These are phyloP conservation scores for Liparis tanakae DNA, from an alignment of 2,797 vertebrate species.

Conservation along the genomic window DNA sequence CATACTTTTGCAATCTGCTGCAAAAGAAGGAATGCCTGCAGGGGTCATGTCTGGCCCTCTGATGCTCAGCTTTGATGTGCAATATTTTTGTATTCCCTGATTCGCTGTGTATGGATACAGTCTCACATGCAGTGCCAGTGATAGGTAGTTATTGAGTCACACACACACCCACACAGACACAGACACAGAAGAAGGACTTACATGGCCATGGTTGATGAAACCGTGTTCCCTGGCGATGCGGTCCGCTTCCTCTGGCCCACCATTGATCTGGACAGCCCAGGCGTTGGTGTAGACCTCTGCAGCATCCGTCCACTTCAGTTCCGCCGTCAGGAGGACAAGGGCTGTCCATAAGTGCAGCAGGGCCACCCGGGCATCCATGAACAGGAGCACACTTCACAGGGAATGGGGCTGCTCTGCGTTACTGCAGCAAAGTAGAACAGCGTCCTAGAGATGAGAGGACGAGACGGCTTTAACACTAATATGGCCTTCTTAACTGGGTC, in stretches of 20 bases:
- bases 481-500: slow-evolving; percentile 66
- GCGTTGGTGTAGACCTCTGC: slow-evolving; percentile 92
- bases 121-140: not conserved
- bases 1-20: slow-evolving; percentile 41
- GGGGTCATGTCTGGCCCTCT: slow-evolving; percentile 44
- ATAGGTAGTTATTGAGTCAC: not conserved
- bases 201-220: slow-evolving; percentile 91
- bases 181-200: slow-evolving; percentile 74
- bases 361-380: slow-evolving; percentile 93
- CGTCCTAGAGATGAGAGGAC: slow-evolving; percentile 77
- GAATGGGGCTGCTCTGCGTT: slow-evolving; percentile 62
- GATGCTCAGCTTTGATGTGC: slow-evolving; percentile 47
- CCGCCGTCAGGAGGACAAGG: slow-evolving; percentile 81
- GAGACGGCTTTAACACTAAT: slow-evolving; percentile 63
- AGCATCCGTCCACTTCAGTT: slow-evolving; percentile 63
- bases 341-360: slow-evolving; percentile 87
- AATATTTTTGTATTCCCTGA: slow-evolving; percentile 24
- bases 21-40: slow-evolving; percentile 46
- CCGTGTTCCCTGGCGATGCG: slow-evolving; percentile 90
- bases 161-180: not conserved
- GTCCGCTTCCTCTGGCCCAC: slow-evolving; percentile 87
- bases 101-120: not conserved
- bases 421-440: slow-evolving; percentile 71
- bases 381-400: slow-evolving; percentile 73
- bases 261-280: slow-evolving; percentile 91